These are phyloP conservation scores for Dromococcyx pavoninus DNA, from an alignment of 2,797 vertebrate genomes.

Conservation along the genomic window DNA sequence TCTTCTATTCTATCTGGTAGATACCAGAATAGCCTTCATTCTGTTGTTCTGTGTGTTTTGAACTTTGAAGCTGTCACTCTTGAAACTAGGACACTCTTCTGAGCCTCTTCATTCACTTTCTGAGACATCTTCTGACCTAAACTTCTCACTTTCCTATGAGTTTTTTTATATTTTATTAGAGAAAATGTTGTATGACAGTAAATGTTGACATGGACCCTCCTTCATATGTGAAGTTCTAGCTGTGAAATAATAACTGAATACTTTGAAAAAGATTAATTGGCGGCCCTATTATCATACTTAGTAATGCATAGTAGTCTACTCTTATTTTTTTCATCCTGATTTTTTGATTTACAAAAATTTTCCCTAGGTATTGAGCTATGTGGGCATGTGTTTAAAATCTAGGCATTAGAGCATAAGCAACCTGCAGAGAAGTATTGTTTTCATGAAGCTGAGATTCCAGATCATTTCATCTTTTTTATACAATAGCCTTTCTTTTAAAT, in stretches of 20 bases:
- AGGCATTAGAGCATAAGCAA: neutral
- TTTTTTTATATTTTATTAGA: neutral
- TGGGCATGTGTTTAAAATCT: neutral
- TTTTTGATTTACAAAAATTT: neutral
- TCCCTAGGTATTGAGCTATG: neutral
- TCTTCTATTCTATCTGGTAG: neutral
- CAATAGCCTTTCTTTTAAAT: neutral
- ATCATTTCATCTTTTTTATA: neutral
- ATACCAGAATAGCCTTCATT: neutral
- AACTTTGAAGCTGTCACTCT: neutral
- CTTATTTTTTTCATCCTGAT: neutral
- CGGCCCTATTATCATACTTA: neutral
- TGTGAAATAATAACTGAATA: neutral
- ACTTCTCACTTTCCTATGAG: neutral
- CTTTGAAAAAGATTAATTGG: neutral
- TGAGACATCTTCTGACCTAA: neutral
- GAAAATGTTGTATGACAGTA: neutral
- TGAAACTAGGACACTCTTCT: neutral
- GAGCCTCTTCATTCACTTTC: neutral
- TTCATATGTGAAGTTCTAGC: neutral
- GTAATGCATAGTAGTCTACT: neutral
- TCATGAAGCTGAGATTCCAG: slow-evolving; percentile 6
- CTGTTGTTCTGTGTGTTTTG: neutral
- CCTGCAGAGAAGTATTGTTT: slow-evolving; percentile 20
- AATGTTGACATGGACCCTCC: neutral